These are phyloP conservation scores for Ranitomeya variabilis DNA, from an alignment of 2,113 vertebrate genomes.

Conservation along the genomic window DNA sequence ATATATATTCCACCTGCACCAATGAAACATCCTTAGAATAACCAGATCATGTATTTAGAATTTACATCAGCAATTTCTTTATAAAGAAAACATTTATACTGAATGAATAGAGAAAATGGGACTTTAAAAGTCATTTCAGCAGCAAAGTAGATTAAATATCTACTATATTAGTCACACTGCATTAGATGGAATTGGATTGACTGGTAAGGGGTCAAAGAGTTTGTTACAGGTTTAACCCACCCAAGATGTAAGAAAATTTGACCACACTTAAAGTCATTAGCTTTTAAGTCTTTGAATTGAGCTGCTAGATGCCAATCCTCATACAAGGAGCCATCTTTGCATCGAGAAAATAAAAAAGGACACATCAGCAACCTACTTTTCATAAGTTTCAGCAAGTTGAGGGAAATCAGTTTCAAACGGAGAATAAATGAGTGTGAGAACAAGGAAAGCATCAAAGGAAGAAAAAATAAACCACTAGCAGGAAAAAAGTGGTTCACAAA, in stretches of 20 bases:
- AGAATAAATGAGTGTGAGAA: constrained; percentile 29
- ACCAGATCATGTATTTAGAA: constrained; percentile 67
- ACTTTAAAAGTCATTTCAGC: constrained; percentile 76
- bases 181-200: constrained; percentile 79
- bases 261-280: constrained; percentile 82
- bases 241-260: constrained; percentile 76
- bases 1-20: not conserved
- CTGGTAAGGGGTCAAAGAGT: constrained; percentile 74
- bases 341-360: constrained; percentile 66
- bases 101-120: constrained; percentile 63
- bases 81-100: constrained; percentile 68
- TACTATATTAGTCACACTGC: constrained; percentile 80
- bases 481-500: constrained; percentile 58
- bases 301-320: constrained; percentile 70
- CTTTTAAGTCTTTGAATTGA: constrained; percentile 79
- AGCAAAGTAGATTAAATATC: constrained; percentile 81
- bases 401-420: constrained; percentile 33
- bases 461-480: constrained; percentile 28
- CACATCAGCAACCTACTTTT: constrained; percentile 65
- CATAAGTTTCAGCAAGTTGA: constrained; percentile 56
- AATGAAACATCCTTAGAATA: constrained; percentile 63
- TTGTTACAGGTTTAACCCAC: constrained; percentile 73
- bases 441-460: not conserved
- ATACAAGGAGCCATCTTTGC: constrained; percentile 64
- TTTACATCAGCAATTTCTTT: constrained; percentile 75